phyloP scores from a whole-genome alignment of 2,797 vertebrate genomes.

The Choloepus didactylus region DNA sequence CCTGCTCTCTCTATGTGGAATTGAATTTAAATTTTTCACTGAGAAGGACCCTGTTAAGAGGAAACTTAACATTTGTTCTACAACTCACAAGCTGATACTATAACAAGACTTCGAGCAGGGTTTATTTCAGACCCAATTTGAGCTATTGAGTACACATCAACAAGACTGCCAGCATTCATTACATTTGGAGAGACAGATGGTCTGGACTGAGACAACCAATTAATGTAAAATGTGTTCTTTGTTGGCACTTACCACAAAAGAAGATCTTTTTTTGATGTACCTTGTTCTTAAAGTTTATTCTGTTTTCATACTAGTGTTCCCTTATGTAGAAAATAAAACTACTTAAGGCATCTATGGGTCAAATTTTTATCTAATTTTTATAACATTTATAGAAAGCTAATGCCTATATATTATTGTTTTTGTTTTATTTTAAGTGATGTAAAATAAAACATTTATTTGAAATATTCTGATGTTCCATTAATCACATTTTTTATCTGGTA shows the following conservation, averaged over 20 bases:
- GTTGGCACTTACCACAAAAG: slow-evolving; percentile 87
- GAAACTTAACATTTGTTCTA: slow-evolving; percentile 64
- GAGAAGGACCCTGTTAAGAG: slow-evolving; percentile 6
- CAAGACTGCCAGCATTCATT: slow-evolving; percentile 87
- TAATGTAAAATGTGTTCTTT: slow-evolving; percentile 89
- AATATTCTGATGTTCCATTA: slow-evolving; percentile 62
- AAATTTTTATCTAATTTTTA: slow-evolving; percentile 68
- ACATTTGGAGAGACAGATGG: slow-evolving; percentile 88
- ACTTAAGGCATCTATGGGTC: slow-evolving; percentile 31
- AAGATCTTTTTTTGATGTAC: slow-evolving; percentile 79
- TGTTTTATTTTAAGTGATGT: slow-evolving; percentile 28
- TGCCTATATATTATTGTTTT: not conserved
- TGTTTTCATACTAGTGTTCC: slow-evolving; percentile 79
- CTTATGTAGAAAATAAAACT: slow-evolving; percentile 67
- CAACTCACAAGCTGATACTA: slow-evolving; percentile 60
- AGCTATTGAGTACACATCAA: slow-evolving; percentile 86
- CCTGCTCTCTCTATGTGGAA: not conserved
- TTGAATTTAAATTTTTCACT: not conserved
- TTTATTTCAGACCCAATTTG: slow-evolving; percentile 87
- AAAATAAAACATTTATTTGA: slow-evolving; percentile 55
- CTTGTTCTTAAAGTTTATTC: slow-evolving; percentile 85
- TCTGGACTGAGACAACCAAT: slow-evolving; percentile 89
- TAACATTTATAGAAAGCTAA: slow-evolving; percentile 58
- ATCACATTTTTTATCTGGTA: slow-evolving; percentile 49
- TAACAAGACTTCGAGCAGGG: slow-evolving; percentile 78